These are phyloP conservation scores for Phainopepla nitens DNA, from an alignment of 2,113 vertebrate species.

Conservation along the genomic window DNA sequence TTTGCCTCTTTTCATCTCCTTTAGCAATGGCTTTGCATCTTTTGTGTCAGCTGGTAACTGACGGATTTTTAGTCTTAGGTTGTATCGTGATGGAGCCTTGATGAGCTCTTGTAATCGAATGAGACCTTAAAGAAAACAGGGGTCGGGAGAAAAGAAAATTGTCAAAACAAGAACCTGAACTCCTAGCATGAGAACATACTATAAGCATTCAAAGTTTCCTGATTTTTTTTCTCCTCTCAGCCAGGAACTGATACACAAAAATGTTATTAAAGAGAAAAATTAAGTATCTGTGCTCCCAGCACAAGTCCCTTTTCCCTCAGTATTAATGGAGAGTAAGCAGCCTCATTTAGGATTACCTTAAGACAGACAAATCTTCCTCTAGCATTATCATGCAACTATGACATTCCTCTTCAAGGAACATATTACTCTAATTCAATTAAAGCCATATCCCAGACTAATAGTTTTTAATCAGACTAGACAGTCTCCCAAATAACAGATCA, in stretches of 20 bases:
- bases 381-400: neutral
- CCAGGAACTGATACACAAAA: neutral
- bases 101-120: constrained; percentile 98
- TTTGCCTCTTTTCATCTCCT: constrained; percentile 98
- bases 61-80: constrained; percentile 95
- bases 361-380: neutral
- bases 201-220: neutral
- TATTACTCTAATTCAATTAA: constrained; percentile 6
- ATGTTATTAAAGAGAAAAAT: neutral
- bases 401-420: neutral
- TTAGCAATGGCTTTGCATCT: constrained; percentile 94
- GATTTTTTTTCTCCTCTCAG: neutral
- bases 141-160: neutral
- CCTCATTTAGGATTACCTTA: neutral
- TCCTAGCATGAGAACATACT: neutral
- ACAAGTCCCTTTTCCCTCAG: neutral
- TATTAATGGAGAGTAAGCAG: neutral
- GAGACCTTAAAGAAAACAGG: constrained; percentile 81
- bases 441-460: neutral
- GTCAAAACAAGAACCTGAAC: neutral
- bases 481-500: neutral
- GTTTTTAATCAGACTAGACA: neutral
- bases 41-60: constrained; percentile 93
- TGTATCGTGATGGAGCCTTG: constrained; percentile 96
- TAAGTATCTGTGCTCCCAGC: neutral